phyloP scores from a whole-genome alignment of 2,797 vertebrate species.

The Xiphophorus birchmanni region DNA sequence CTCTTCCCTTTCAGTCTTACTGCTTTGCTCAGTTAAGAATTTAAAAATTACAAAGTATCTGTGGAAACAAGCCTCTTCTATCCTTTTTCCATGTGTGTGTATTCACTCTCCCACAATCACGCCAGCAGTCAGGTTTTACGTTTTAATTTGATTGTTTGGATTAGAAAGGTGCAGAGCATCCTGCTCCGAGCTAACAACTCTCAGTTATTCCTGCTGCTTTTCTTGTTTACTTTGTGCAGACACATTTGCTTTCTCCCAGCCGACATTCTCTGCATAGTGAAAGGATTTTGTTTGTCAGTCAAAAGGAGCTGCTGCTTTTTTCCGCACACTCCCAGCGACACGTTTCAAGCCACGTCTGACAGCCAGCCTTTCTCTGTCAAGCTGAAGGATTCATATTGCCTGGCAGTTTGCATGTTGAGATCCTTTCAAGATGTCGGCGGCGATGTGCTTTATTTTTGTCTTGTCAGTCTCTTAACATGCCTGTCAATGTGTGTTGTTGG shows the following conservation, averaged over 20 bases:
- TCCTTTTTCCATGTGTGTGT: slow-evolving; percentile 22
- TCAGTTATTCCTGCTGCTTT: slow-evolving; percentile 34
- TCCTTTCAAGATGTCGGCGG: slow-evolving; percentile 26
- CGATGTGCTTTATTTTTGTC: slow-evolving; percentile 30
- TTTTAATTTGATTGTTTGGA: slow-evolving; percentile 38
- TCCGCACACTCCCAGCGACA: slow-evolving; percentile 14
- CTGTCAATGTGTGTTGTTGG: slow-evolving; percentile 57
- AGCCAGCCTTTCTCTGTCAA: slow-evolving; percentile 47
- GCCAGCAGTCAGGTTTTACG: slow-evolving; percentile 12
- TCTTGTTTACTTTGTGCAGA: slow-evolving; percentile 21
- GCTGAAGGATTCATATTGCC: slow-evolving; percentile 26
- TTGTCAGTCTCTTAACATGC: slow-evolving; percentile 41
- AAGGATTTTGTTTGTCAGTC: slow-evolving; percentile 53
- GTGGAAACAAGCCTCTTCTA: slow-evolving; percentile 59
- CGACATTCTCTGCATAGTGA: slow-evolving; percentile 37
- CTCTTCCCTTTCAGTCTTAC: slow-evolving; percentile 17
- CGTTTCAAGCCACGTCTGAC: slow-evolving; percentile 45
- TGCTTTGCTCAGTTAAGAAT: slow-evolving; percentile 27
- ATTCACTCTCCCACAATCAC: slow-evolving; percentile 12
- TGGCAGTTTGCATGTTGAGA: slow-evolving; percentile 39
- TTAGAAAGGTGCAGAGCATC: slow-evolving; percentile 16
- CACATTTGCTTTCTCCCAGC: slow-evolving; percentile 45
- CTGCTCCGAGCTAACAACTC: slow-evolving; percentile 29
- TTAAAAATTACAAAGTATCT: slow-evolving; percentile 57
- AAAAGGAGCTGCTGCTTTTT: slow-evolving; percentile 37